phyloP scores from a whole-genome alignment of 1,140 invertebrate species.

The Calliphora vicina region DNA sequence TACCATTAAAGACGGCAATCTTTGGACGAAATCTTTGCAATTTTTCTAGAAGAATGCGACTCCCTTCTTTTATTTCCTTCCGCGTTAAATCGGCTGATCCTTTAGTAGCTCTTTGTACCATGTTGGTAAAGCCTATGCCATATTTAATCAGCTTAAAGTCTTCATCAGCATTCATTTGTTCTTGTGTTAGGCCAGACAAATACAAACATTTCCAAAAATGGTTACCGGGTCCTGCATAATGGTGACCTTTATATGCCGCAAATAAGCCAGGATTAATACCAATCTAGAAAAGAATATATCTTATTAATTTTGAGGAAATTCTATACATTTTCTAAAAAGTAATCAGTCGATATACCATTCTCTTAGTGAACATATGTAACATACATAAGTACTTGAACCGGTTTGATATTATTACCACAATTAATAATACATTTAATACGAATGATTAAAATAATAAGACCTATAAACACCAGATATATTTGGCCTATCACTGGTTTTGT shows the following conservation, averaged over 20 bases:
- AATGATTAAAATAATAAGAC: too few relatives aligned
- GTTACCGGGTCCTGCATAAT: slow-evolving; percentile 97
- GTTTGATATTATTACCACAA: too few relatives aligned
- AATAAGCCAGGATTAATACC: slow-evolving; percentile 97
- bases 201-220: slow-evolving; percentile 99
- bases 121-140: slow-evolving; percentile 98
- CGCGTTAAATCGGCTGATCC: slow-evolving; percentile 94
- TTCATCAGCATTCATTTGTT: slow-evolving; percentile 95
- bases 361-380: too few relatives aligned
- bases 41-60: slow-evolving; percentile 89
- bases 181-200: slow-evolving; percentile 90
- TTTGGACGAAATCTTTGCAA: slow-evolving; percentile 92
- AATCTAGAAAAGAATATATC: slow-evolving; percentile 76
- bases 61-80: slow-evolving; percentile 97
- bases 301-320: not conserved
- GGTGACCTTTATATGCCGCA: slow-evolving; percentile 96
- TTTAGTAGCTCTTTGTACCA: slow-evolving; percentile 93
- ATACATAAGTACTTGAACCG: too few relatives aligned
- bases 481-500: too few relatives aligned
- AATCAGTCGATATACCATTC: too few relatives aligned
- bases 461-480: too few relatives aligned
- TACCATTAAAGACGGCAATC: slow-evolving; percentile 98
- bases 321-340: too few relatives aligned
- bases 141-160: slow-evolving; percentile 92
- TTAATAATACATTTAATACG: too few relatives aligned